Conservation (phyloP, 2,797 vertebrate genomes). For the Sparus aurata region DNA sequence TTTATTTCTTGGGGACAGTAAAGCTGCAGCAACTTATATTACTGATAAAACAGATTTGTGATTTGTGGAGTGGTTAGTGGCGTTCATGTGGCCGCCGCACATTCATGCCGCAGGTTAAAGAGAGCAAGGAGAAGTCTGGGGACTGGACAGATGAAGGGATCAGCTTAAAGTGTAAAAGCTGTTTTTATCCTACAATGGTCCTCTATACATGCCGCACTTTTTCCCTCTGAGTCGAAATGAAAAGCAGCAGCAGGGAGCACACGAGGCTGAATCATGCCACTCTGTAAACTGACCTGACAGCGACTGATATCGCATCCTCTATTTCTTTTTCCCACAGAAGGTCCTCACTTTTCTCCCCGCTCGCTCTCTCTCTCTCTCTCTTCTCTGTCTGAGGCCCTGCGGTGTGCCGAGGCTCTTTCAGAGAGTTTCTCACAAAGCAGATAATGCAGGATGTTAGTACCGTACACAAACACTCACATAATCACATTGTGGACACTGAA, state of each 20-base stretch:
- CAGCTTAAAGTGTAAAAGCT: constrained; percentile 60
- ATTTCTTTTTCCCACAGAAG: constrained; percentile 36
- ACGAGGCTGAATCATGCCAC: constrained; percentile 68
- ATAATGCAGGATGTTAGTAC: constrained; percentile 1
- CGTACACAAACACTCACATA: not conserved
- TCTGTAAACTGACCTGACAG: constrained; percentile 78
- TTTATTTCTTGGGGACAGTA: not conserved
- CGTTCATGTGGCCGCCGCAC: not conserved
- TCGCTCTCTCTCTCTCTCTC: constrained; percentile 29
- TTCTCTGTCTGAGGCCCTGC: constrained; percentile 53
- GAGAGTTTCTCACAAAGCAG: constrained; percentile 16
- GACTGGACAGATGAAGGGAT: constrained; percentile 60
- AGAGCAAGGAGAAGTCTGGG: constrained; percentile 17
- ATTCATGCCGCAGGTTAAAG: constrained; percentile 19
- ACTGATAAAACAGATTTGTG: not conserved
- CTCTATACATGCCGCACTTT: constrained; percentile 65
- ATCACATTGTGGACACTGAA: constrained; percentile 11
- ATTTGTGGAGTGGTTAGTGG: not conserved
- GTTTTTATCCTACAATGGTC: constrained; percentile 63
- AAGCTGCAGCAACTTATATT: not conserved
- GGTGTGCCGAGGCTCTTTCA: constrained; percentile 44
- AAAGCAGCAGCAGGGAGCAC: constrained; percentile 71
- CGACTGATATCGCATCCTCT: constrained; percentile 75
- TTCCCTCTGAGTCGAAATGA: constrained; percentile 73
- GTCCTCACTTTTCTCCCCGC: constrained; percentile 22